Evolutionary conservation across 2,888 invertebrate species (phyloP).

Genomic region (Gerris lacustris): DNA sequence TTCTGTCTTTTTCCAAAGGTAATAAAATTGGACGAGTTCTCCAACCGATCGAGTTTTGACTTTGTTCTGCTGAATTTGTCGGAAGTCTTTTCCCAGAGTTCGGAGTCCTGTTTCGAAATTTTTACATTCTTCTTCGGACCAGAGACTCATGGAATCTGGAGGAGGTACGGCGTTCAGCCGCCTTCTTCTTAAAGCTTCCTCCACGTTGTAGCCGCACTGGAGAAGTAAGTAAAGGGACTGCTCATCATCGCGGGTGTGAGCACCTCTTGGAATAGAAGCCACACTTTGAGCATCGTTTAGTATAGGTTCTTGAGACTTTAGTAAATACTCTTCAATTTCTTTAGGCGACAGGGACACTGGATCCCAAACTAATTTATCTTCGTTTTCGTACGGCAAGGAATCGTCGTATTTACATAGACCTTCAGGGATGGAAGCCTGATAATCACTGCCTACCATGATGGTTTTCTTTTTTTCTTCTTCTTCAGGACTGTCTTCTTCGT

Average conservation of each 20-base stretch:
- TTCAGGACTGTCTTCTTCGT: constrained; percentile 69
- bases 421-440: constrained; percentile 86
- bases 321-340: constrained; percentile 68
- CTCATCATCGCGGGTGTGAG: constrained; percentile 72
- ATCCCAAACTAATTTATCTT: constrained; percentile 89
- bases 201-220: constrained; percentile 90
- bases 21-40: constrained; percentile 91
- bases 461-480: constrained; percentile 81
- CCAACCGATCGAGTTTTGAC: constrained; percentile 86
- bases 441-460: constrained; percentile 89
- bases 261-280: constrained; percentile 48
- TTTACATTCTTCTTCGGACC: constrained; percentile 95
- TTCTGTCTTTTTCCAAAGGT: constrained; percentile 97
- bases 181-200: constrained; percentile 75
- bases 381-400: constrained; percentile 87
- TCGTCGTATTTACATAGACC: constrained; percentile 86
- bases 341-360: constrained; percentile 60
- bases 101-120: constrained; percentile 93
- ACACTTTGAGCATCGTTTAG: constrained; percentile 39
- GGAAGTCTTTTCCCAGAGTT: constrained; percentile 91
- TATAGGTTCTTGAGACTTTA: constrained; percentile 40
- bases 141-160: constrained; percentile 66
- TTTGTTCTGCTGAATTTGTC: constrained; percentile 83
- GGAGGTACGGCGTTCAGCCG: constrained; percentile 54
- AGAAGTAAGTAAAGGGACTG: constrained; percentile 79